Base-by-base conservation (phyloP, 2,113 vertebrate genomes). In the Indicator indicator region DNA sequence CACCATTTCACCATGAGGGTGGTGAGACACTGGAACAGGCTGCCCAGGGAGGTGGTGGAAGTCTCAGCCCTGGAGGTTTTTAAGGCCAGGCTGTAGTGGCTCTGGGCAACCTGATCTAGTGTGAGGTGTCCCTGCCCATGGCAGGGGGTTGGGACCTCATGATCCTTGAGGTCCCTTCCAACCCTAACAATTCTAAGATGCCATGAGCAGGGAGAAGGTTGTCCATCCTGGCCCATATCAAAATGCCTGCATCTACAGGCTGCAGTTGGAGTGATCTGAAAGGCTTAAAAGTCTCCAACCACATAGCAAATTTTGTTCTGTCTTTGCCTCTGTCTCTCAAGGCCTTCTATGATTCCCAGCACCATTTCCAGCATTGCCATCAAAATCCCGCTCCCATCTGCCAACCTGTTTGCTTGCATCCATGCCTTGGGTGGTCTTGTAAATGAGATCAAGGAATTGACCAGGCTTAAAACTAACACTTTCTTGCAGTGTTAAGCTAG, bases 271-370 rank as follows among this genome's bases (percentile, higher is more conserved):
- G 63, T 67, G 62, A 75, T 40, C 48, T 54, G 30, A 60, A 63
- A 55, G 44, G 26, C 70, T 86, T 58, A 5, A 11, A 80, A 94
- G 73, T 85, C 83, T 92, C 87, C 74, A 30, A 74, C 42, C 58
- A 26, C 48, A 15, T 1, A 77, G 86, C 56, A 92, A 89, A 65
- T 58, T 63, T 38, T 50, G 12, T 78, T 89, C 33, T 54, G n/a
- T 91, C 69, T 90, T 71, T 88, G n/a, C n/a, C 44, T 91, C 48
- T 44, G 6, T 76, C 83, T 83, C 83, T 79, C 21, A 62, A 85
- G 15, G 91, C 56, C 4, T 89, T 85, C n/a, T n/a, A n/a, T n/a
- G n/a, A 46, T 3, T 86, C 82, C 67, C 82, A 91, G 27, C 4
- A 42, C 63, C 16, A 86, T 87, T 69, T 75, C 54, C 74, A 79